Base-by-base conservation (phyloP, 1,140 invertebrate genomes). In the Ruditapes philippinarum region DNA sequence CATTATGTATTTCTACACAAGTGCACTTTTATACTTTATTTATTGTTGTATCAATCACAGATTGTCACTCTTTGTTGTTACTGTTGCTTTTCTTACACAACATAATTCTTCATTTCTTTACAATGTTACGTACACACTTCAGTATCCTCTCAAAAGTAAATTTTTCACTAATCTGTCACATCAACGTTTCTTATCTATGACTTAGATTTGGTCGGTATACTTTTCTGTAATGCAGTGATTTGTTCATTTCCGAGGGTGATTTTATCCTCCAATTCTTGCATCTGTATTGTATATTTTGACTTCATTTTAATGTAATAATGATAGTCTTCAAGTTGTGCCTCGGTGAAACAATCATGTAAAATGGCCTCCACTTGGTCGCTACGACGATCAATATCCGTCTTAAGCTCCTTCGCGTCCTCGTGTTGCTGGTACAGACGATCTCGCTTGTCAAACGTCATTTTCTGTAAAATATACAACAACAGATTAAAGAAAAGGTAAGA, bases 241-340 rank as follows among this genome's bases (percentile, higher is more conserved):
- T 98, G 98, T 95, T 98, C 98, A 95, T 98, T 98, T 45, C 98
- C 98, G 68, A 98, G 96, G 94, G 98, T 98, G 88, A 99, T 98
- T 96, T 98, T 98, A 94, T 98, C 98, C 90, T 98, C 97, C 88
- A 98, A 97, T 94, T 98, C 98, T 91, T 98, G 96, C 81, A 97
- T 97, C 94, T 98, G 98, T 94, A 98, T 97, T 91, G 98, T 97
- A 68, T 98, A 96, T 96, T 98, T 98, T n/a, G 98, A 97, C 96
- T 98, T 98, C 98, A 98, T 98, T 93, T 98, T 98, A 92, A 98
- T 98, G 95, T 98, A 98, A 94, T 98, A 97, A 92, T 98, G 97
- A 94, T 98, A 98, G 92, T 98, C 98, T 33, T 97, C 97, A 94
- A 97, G 98, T 92, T 98, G 97, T 74, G 98, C 97, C 22, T 97